Evolutionary conservation across 2,888 invertebrate species (phyloP).

Genomic region (Papilio demoleus): DNA sequence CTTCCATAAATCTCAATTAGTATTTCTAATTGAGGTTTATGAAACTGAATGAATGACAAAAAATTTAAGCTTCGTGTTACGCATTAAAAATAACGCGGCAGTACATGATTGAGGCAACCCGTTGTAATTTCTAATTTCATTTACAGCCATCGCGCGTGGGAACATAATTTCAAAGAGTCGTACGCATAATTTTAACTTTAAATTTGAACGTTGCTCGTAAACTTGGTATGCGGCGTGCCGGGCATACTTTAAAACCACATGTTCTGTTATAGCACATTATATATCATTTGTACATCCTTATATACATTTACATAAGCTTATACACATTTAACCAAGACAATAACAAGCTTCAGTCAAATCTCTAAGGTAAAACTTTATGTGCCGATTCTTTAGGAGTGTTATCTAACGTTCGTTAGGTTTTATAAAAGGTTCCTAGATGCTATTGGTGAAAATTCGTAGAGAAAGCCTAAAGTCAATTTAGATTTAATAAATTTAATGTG

Average conservation of each 20-base stretch:
- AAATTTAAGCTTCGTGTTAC: neutral
- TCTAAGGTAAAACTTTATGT: too few species aligned
- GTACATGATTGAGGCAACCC: conserved; percentile 9
- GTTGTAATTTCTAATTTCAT: conserved; percentile 24
- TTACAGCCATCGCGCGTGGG: conserved; percentile 18
- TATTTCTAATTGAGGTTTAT: neutral
- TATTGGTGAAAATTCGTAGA: neutral
- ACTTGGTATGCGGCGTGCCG: conserved; percentile 12
- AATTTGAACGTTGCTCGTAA: conserved; percentile 38
- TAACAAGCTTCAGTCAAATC: too few species aligned
- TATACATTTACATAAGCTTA: neutral
- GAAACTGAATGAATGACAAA: neutral
- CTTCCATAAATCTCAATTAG: neutral
- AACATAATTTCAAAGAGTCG: conserved; percentile 20
- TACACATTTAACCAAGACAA: too few species aligned
- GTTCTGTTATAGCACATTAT: neutral
- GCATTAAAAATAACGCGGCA: neutral
- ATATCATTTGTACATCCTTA: neutral
- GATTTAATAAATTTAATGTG: conserved; percentile 14
- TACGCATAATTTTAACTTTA: conserved; percentile 37
- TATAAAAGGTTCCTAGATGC: neutral
- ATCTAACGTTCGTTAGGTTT: too few species aligned
- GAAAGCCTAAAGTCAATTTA: neutral
- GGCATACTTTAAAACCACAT: conserved; percentile 13
- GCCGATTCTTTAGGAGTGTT: too few species aligned